Base-by-base conservation (phyloP, 1,140 invertebrate genomes). In the Polyergus mexicanus region DNA sequence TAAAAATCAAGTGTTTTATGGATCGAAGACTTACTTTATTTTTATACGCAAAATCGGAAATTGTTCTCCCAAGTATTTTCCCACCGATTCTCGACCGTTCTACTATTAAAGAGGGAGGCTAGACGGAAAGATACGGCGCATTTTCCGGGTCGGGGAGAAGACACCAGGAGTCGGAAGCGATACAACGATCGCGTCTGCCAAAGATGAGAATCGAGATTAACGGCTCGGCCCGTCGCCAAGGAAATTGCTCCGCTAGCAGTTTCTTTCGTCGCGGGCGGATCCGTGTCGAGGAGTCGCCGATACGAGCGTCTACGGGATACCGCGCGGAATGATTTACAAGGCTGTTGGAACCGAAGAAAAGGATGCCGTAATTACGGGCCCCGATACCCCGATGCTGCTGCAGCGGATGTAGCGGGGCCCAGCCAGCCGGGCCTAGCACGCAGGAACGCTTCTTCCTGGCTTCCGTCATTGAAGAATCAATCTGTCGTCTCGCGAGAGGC, bases 301-400 rank as follows among this genome's bases (percentile, higher is more conserved):
- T 54, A 58, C 38, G 71, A 74, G 60, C 85, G 75, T 90, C 80
- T 81, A 71, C 51, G 68, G 88, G 69, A 78, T 76, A 54, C 63
- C 80, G 62, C 85, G 74, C 56, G 78, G 78, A 68, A 90, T 89
- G 89, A 90, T 90, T 90, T 90, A 87, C 89, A 90, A 85, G 89
- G 89, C 89, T 89, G 80, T 90, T 90, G 89, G 41, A 44, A 89
- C 89, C 89, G 89, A 83, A 58, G 88, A 89, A 90, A 90, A 90
- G 87, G 85, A 90, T 85, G 85, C 84, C 78, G 88, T 90, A 90
- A 90, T 90, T 90, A 89, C 89, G 88, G 85, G 68, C 80, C 69
- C 80, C 54, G 54, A 75, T 69, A 65, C 58, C n/a, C n/a, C n/a
- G n/a, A 78, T 65, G 69, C 54, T 80, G 76, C 63, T 62, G 41